Percentiles rank a stretch among this genome's conserved stretches.
phyloP scores from a whole-genome alignment of 2,113 vertebrate genomes.

The Arvicanthis niloticus region DNA sequence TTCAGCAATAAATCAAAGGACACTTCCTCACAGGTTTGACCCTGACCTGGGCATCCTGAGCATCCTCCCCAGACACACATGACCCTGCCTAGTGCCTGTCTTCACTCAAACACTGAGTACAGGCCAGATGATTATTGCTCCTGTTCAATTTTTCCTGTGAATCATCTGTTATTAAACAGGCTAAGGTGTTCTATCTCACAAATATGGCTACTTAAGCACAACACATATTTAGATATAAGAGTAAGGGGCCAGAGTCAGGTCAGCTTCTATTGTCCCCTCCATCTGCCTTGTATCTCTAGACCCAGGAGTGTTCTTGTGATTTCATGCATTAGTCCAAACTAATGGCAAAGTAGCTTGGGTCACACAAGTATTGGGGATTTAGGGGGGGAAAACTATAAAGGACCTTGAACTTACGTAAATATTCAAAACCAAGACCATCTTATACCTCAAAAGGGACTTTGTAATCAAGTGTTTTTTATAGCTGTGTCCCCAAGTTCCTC shows the following conservation, averaged over 20 bases:
- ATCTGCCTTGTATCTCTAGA: constrained; percentile 18
- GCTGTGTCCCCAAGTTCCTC: background rate
- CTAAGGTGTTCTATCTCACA: background rate
- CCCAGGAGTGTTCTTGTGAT: background rate
- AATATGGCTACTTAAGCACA: background rate
- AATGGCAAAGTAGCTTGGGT: background rate
- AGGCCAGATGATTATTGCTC: background rate
- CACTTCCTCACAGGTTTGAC: background rate
- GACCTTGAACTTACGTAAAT: background rate
- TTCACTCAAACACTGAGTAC: background rate
- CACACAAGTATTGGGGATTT: background rate
- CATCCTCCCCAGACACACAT: too few species aligned
- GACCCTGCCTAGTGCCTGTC: background rate
- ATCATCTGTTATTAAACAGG: background rate
- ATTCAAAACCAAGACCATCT: background rate
- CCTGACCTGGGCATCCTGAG: background rate
- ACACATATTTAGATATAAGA: constrained; percentile 2
- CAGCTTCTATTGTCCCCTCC: background rate
- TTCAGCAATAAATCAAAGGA: background rate
- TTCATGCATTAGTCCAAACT: background rate
- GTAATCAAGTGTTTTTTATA: constrained; percentile 40
- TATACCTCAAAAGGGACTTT: background rate
- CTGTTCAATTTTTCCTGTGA: background rate
- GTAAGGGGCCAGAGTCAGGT: background rate
- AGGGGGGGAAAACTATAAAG: background rate